Evolutionary conservation across 2,888 invertebrate species (phyloP), one percentile per base, ranked within the genome.

Genomic region (Platycnemis pennipes): DNA sequence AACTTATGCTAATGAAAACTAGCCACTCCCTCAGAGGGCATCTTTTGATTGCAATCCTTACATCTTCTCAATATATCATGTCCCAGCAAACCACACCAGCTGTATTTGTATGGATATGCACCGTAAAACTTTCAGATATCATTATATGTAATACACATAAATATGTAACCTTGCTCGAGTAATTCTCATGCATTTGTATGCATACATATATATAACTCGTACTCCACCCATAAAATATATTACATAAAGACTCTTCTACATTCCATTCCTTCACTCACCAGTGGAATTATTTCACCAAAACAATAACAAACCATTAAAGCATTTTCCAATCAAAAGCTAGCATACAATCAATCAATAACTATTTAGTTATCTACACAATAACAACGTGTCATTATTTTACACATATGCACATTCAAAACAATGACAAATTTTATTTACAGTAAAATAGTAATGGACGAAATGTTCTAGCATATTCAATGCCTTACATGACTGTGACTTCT

Each of bases 371-470:
- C 63, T 91, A 91, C 45, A 69, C n/a, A 44, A 63, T 69, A n/a
- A 42, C 44, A 45, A 91, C 44, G 69, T 69, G 37, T 91, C 63
- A 63, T 69, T 63, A 63, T 91, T 63, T 77, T 37, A 77, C 77
- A 77, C 37, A 45, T 42, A n/a, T 91, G 91, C 63, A 63, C 91
- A 69, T 63, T 91, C 63, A n/a, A 91, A 63, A 63, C 63, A 63
- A 91, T 44, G 69, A 91, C 13, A 44, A 91, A 69, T 91, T 63
- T 69, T 91, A 77, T 77, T 44, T 69, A 91, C 91, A 91, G 37
- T 91, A 45, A 87, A 91, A 91, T 69, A 69, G 91, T 56, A 63
- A n/a, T 91, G 91, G 69, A 91, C 91, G 69, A 91, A 91, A 69
- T 91, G 26, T 91, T 63, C 91, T 91, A 91, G 91, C 91, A 91